Conservation (phyloP, 1,140 invertebrate genomes). For the Caenorhabditis remanei region DNA sequence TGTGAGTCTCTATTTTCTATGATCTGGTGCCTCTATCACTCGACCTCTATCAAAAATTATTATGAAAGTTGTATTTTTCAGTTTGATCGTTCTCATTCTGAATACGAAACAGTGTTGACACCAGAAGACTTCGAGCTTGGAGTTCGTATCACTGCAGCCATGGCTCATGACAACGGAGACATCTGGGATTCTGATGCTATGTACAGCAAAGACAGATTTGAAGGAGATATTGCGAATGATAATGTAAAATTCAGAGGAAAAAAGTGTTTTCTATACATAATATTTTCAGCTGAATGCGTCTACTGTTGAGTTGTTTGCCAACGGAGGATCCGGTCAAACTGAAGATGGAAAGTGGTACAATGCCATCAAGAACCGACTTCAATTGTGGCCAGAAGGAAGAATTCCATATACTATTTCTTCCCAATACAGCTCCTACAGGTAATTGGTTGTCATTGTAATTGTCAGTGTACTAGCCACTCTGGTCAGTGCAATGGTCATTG, state of each 20-base stretch:
- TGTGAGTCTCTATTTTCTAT: background rate
- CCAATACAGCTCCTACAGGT: slow-evolving; percentile 78
- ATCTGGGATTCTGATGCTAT: slow-evolving; percentile 77
- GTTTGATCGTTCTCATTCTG: slow-evolving; percentile 71
- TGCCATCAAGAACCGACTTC: slow-evolving; percentile 75
- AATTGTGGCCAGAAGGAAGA: slow-evolving; percentile 74
- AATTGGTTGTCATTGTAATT: background rate
- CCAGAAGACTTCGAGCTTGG: slow-evolving; percentile 73
- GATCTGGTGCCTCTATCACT: background rate
- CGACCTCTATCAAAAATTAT: background rate
- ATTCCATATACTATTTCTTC: slow-evolving; percentile 77
- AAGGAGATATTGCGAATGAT: slow-evolving; percentile 77
- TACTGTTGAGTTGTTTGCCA: slow-evolving; percentile 72
- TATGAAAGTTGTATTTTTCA: slow-evolving; percentile 62
- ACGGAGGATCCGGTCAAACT: slow-evolving; percentile 67
- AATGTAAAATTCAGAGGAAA: slow-evolving; percentile 67
- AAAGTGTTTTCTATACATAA: background rate
- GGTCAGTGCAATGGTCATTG: no score
- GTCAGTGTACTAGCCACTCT: no score
- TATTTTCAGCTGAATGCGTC: slow-evolving; percentile 74
- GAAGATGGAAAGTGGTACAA: slow-evolving; percentile 70
- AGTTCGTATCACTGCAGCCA: slow-evolving; percentile 67
- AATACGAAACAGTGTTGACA: slow-evolving; percentile 77
- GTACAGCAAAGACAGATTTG: slow-evolving; percentile 75
- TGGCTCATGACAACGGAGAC: slow-evolving; percentile 63